These are phyloP conservation scores for Halcyon chelicuti DNA, from an alignment of 2,797 vertebrate species.

Conservation along the genomic window DNA sequence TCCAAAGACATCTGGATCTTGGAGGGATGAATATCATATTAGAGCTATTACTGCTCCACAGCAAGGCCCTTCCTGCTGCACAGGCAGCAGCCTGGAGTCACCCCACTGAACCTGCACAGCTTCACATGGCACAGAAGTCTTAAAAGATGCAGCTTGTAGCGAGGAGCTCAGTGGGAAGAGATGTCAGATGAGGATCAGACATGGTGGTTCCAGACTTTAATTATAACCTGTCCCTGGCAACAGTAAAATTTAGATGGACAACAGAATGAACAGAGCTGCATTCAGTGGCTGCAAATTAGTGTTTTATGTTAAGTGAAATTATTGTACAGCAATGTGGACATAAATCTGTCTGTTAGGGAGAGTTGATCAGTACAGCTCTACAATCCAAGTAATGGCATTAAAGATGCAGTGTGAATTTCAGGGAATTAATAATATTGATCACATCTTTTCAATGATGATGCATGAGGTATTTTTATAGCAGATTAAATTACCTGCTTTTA, in stretches of 20 bases:
- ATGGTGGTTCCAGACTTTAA: background rate
- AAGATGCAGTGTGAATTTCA: constrained; percentile 8
- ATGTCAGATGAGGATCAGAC: background rate
- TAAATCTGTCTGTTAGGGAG: background rate
- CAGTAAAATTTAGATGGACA: background rate
- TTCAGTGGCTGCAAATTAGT: background rate
- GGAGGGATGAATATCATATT: background rate
- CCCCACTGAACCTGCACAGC: background rate
- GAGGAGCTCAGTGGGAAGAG: background rate
- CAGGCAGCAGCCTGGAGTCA: background rate
- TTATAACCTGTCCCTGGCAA: background rate
- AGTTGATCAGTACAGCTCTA: background rate
- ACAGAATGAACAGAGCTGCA: background rate
- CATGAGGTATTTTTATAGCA: background rate
- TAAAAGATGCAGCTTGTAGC: background rate
- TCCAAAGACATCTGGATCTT: background rate
- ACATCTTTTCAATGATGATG: background rate
- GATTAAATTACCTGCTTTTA: background rate
- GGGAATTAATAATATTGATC: constrained; percentile 19
- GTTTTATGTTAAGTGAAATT: constrained; percentile 6
- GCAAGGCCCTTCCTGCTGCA: background rate
- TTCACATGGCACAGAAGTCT: background rate
- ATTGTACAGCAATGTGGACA: background rate
- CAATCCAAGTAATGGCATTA: background rate
- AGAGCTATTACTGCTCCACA: background rate